Conservation (phyloP, 2,888 invertebrate genomes). For the Eristalinus sepulchralis region DNA sequence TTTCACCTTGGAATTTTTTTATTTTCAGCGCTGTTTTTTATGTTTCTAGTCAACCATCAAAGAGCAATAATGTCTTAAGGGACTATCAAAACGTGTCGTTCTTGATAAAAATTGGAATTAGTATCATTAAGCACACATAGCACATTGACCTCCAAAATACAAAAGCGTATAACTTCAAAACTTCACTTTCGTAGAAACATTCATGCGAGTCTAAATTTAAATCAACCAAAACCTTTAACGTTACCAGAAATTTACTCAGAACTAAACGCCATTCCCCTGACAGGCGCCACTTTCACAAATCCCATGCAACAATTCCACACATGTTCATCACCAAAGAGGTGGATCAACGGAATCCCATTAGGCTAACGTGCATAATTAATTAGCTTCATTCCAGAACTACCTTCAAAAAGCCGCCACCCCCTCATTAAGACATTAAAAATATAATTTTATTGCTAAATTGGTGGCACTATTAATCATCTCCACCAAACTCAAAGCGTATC, state of each 20-base stretch:
- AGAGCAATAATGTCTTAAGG: too few relatives aligned
- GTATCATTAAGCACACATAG: too few relatives aligned
- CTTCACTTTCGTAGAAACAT: too few relatives aligned
- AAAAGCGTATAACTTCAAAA: too few relatives aligned
- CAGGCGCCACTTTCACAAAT: constrained; percentile 46
- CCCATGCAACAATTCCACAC: constrained; percentile 9
- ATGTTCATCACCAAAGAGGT: constrained; percentile 20
- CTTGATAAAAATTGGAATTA: too few relatives aligned
- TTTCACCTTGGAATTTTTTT: too few relatives aligned
- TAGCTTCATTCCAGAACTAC: constrained; percentile 32
- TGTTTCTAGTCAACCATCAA: too few relatives aligned
- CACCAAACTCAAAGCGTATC: not conserved
- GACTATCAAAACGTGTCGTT: too few relatives aligned
- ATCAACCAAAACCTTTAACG: not conserved
- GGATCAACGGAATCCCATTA: constrained; percentile 34
- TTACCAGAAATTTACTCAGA: not conserved
- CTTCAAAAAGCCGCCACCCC: not conserved
- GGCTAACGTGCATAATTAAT: constrained; percentile 49
- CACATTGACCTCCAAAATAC: too few relatives aligned
- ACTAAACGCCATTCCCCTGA: not conserved
- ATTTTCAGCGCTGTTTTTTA: too few relatives aligned
- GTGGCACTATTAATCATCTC: constrained; percentile 57
- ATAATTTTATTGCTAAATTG: constrained; percentile 61
- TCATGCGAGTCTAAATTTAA: too few relatives aligned
- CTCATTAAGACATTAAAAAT: constrained; percentile 53